These are phyloP conservation scores for Metopia argyrocephala DNA, from an alignment of 2,888 invertebrate genomes.

Conservation along the genomic window DNA sequence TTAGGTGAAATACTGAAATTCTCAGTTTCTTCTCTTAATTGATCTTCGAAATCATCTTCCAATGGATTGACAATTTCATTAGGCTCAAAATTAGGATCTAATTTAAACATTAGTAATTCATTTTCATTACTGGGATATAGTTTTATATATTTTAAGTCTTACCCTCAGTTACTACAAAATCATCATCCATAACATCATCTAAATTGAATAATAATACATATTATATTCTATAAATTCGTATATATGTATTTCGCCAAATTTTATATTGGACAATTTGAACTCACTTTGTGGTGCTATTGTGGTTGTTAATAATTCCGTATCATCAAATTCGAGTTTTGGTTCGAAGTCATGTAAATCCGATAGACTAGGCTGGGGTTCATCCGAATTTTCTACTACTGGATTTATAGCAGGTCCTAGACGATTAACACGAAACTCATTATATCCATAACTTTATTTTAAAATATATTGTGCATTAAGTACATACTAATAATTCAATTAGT, in stretches of 20 bases:
- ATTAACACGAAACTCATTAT: conserved; percentile 62
- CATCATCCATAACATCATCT: conserved; percentile 77
- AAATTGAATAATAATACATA: conserved; percentile 47
- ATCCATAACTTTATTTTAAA: conserved; percentile 55
- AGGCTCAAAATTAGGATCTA: conserved; percentile 72
- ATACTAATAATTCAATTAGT: conserved; percentile 67
- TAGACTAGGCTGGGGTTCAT: conserved; percentile 91
- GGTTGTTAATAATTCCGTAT: conserved; percentile 89
- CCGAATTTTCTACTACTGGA: conserved; percentile 80
- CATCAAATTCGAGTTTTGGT: conserved; percentile 83
- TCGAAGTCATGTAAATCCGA: conserved; percentile 96
- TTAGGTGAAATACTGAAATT: conserved; percentile 58
- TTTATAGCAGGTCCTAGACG: conserved; percentile 76
- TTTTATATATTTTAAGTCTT: conserved; percentile 35
- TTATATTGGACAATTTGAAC: conserved; percentile 60
- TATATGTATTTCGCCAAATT: too few relatives aligned
- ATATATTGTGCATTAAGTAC: conserved; percentile 53
- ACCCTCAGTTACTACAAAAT: conserved; percentile 77
- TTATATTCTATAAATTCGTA: background rate
- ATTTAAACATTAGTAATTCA: background rate
- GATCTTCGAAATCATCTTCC: conserved; percentile 77
- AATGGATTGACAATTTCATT: conserved; percentile 74
- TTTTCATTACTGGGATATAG: too few relatives aligned
- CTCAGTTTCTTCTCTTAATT: conserved; percentile 73
- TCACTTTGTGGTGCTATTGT: conserved; percentile 83